Base-by-base conservation (phyloP, 2,888 invertebrate genomes). In the Mesorhabditis sp. region DNA sequence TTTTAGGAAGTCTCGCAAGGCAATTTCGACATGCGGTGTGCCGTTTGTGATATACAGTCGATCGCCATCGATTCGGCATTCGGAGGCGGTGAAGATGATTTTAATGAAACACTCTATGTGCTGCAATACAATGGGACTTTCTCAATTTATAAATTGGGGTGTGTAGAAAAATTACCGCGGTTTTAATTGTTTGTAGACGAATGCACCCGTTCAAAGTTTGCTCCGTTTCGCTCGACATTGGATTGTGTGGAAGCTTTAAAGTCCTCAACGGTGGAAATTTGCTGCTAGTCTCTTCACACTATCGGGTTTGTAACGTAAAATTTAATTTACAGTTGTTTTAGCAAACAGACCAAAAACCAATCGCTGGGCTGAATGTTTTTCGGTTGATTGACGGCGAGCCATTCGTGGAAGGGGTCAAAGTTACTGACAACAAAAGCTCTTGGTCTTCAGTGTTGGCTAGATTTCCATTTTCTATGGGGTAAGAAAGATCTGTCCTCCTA, bases 141-240 rank as follows among this genome's bases (percentile, higher is more conserved):
- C 65, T 74, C 77, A n/a, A 76, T 69, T 3, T 78, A 71, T 63
- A 80, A 80, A 73, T 75, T 80, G 43, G 79, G 79, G 78, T 78
- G 65, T 65, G 68, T 69, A 28, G 28, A 1, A 28, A 28, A 28
- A 28, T 62, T 50, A 7, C 45, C 10, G 45, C 15, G 13, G 7
- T 6, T 43, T 62, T 45, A n/a, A 6, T 28, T 58, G 45, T 45
- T 67, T 7, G 15, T 6, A 58, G n/a, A 43, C 7, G 15, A 5
- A 6, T 15, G 28, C 4, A 44, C 42, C 7, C n/a, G 10, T 3
- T 61, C 2, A 67, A 67, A 69, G 67, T 78, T 70, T 78, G 76
- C 73, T 66, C 71, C 4, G 63, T 74, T 2, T 67, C 69, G 10
- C 65, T 78, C 58, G 73, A 76, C 41, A 70, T 78, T 43, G 78